These are phyloP conservation scores for Amiota minor DNA, from an alignment of 2,888 invertebrate genomes.

Conservation along the genomic window DNA sequence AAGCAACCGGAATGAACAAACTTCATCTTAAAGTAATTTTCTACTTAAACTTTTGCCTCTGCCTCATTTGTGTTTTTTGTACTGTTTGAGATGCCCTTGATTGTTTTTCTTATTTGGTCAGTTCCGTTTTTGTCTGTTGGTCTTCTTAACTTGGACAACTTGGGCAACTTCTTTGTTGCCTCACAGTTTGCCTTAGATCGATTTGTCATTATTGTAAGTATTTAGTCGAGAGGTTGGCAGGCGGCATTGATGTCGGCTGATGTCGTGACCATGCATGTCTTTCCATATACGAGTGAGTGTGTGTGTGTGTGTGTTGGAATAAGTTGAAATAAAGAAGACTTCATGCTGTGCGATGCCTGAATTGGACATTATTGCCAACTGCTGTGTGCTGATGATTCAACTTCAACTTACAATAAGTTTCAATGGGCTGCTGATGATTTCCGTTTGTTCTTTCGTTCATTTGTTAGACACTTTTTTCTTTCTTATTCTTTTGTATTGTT, in stretches of 20 bases:
- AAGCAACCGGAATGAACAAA: not conserved
- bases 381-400: slow-evolving; percentile 3
- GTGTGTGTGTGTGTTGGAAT: too few species aligned
- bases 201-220: slow-evolving; percentile 60
- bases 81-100: slow-evolving; percentile 36
- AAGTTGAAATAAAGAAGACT: not conserved
- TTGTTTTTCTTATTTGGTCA: slow-evolving; percentile 47
- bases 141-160: slow-evolving; percentile 44
- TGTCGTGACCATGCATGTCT: too few species aligned
- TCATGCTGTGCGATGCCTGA: not conserved
- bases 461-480: not conserved
- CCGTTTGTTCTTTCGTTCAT: not conserved
- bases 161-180: slow-evolving; percentile 42
- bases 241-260: too few species aligned
- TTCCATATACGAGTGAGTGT: too few species aligned
- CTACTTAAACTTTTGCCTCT: not conserved
- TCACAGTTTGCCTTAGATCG: slow-evolving; percentile 48
- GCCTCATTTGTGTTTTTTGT: too few species aligned
- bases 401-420: slow-evolving; percentile 12
- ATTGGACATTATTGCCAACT: slow-evolving; percentile 1
- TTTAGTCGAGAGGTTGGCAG: not conserved
- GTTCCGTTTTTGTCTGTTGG: slow-evolving; percentile 15
- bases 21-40: slow-evolving; percentile 39
- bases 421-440: slow-evolving; percentile 11
- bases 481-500: not conserved